Evolutionary conservation across 2,888 invertebrate genomes (phyloP).

Genomic region (Eupithecia centaureata): DNA sequence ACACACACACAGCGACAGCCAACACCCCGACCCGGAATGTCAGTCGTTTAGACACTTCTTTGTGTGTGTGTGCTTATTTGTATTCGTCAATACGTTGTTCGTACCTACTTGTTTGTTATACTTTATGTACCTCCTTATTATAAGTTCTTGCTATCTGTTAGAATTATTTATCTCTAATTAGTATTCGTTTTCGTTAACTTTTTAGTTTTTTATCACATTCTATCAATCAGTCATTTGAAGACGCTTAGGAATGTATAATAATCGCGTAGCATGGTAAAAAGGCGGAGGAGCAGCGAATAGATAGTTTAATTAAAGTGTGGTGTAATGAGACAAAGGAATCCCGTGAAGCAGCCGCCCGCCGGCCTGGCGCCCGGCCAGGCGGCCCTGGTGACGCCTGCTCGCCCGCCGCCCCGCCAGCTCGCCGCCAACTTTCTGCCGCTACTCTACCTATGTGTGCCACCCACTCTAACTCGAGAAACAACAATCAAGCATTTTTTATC

Average conservation of each 20-base stretch:
- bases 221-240: neutral
- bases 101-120: conserved; percentile 2
- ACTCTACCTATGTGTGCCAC: conserved; percentile 37
- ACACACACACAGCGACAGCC: conserved; percentile 41
- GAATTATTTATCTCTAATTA: conserved; percentile 1
- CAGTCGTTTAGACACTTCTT: conserved; percentile 34
- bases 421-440: conserved; percentile 60
- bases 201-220: neutral
- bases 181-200: neutral
- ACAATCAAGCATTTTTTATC: neutral
- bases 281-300: conserved; percentile 45
- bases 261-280: conserved; percentile 18
- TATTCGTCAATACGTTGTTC: conserved; percentile 9
- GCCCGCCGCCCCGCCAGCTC: conserved; percentile 75
- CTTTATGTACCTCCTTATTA: neutral
- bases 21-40: conserved; percentile 39
- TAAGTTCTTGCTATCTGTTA: conserved; percentile 1
- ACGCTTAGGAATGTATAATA: neutral
- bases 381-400: conserved; percentile 80
- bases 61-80: conserved; percentile 26
- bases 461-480: conserved; percentile 30
- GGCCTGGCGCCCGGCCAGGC: conserved; percentile 83
- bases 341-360: conserved; percentile 80
- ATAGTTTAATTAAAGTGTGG: conserved; percentile 20
- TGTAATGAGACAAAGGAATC: conserved; percentile 83